Conservation (phyloP, 2,113 vertebrate species). For the Hypomesus transpacificus region DNA sequence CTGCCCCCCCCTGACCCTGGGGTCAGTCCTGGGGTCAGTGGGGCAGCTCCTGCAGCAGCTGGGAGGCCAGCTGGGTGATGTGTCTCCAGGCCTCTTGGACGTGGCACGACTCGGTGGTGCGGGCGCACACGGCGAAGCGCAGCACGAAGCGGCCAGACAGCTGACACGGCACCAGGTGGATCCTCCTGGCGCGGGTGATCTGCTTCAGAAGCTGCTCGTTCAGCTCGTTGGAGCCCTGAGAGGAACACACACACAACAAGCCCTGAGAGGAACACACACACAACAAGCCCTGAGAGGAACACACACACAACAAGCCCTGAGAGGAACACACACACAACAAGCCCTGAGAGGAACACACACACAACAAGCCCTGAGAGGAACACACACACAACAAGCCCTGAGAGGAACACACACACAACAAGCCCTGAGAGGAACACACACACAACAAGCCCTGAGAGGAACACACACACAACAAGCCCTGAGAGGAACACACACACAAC, state of each 20-base stretch:
- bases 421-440: too few species aligned
- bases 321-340: too few species aligned
- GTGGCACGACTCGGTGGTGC: slow-evolving; percentile 76
- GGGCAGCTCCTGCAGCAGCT: slow-evolving; percentile 66
- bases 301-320: too few species aligned
- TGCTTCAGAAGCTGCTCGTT: slow-evolving; percentile 83
- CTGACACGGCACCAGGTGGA: slow-evolving; percentile 89
- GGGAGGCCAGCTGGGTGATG: slow-evolving; percentile 75
- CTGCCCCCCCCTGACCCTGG: background rate
- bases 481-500: too few species aligned
- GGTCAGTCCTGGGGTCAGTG: slow-evolving; percentile 32
- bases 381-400: too few species aligned
- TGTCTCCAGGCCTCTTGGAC: slow-evolving; percentile 83
- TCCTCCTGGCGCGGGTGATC: slow-evolving; percentile 79
- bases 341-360: too few species aligned
- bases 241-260: background rate
- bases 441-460: too few species aligned
- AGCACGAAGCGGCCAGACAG: slow-evolving; percentile 82
- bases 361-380: too few species aligned
- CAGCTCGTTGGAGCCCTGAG: slow-evolving; percentile 81
- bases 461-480: too few species aligned
- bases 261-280: too few species aligned
- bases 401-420: too few species aligned
- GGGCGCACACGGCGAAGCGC: slow-evolving; percentile 85
- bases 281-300: too few species aligned